Base-by-base conservation (phyloP, 1,140 invertebrate genomes). In the Drosophila tsacasi region DNA sequence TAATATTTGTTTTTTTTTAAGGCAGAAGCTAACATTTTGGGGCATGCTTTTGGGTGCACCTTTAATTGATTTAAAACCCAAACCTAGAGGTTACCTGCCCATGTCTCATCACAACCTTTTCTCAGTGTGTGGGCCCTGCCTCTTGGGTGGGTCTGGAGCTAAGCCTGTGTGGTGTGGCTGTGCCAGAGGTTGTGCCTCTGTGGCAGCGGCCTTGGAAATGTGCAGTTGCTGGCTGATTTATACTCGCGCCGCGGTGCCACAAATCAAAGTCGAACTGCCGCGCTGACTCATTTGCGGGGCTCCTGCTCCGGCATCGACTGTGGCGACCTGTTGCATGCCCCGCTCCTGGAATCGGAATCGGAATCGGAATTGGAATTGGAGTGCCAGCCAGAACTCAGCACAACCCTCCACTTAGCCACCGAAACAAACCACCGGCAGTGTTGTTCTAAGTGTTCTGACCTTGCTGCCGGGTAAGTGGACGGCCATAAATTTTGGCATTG, bases 401-500 rank as follows among this genome's bases (percentile, higher is more conserved):
- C 30, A 21, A 17, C n/a, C 13, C 25, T 21, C 27, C 50, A 52
- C 27, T 32, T 52, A 27, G 61, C 37, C 44, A 67, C 13, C 57
- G 23, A 67, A 66, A 17, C 39, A 15, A 35, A 37, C 54, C 42
- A 30, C 63, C 37, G 44, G 47, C 52, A 57, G 46, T 47, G 50
- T 50, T 47, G 30, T 69, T 84, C 62, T 67, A 61, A 83, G 57
- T 75, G 76, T 19, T 66, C 62, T 90, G 81, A 90, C 85, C 85
- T 90, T 90, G 84, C 42, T 72, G 59, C n/a, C 47, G 59, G 47
- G 85, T 89, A 84, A 90, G 77, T 76, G 81, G 78, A 58, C 57
- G 47, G 62, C 64, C 71, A 89, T 89, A 89, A 89, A 90, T 89
- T 90, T 90, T 75, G 77, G 62, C 49, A 60, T 86, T 86, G 82